Conservation (phyloP, 2,888 invertebrate species). For the Cheilosia soror region DNA sequence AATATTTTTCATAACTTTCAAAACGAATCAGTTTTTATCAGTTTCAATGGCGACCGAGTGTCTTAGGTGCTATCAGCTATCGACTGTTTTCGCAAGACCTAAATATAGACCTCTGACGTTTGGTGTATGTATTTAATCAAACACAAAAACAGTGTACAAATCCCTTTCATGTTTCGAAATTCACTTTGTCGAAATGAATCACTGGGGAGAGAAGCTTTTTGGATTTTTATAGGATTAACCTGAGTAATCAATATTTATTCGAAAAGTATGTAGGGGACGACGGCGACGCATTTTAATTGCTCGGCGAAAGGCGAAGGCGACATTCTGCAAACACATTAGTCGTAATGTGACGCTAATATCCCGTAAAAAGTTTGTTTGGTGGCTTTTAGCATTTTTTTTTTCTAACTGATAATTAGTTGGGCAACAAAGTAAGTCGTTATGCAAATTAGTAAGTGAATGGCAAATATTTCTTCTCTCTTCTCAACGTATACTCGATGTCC, state of each 20-base stretch:
- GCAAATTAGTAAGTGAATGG: constrained; percentile 63
- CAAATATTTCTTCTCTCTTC: constrained; percentile 25
- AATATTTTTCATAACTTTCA: constrained; percentile 18
- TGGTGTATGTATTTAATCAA: constrained; percentile 18
- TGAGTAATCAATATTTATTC: constrained; percentile 11
- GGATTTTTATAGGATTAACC: not conserved
- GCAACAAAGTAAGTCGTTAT: constrained; percentile 65
- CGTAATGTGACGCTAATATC: constrained; percentile 25
- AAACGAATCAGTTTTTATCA: constrained; percentile 53
- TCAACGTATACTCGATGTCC: not conserved
- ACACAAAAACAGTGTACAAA: constrained; percentile 27
- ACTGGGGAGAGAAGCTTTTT: constrained; percentile 3
- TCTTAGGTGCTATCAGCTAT: constrained; percentile 52
- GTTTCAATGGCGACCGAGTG: constrained; percentile 49
- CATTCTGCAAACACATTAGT: constrained; percentile 26
- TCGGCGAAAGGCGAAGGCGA: not conserved
- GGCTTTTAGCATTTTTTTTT: constrained; percentile 28
- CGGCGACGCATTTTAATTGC: not conserved
- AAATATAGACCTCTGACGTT: constrained; percentile 42
- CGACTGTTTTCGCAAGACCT: constrained; percentile 31
- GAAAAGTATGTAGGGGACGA: not conserved
- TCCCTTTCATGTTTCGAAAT: constrained; percentile 22
- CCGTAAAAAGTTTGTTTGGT: constrained; percentile 25
- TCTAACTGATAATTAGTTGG: constrained; percentile 53
- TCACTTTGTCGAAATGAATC: constrained; percentile 29